Base-by-base conservation (phyloP, 2,888 invertebrate genomes). In the Agrochola lychnidis region DNA sequence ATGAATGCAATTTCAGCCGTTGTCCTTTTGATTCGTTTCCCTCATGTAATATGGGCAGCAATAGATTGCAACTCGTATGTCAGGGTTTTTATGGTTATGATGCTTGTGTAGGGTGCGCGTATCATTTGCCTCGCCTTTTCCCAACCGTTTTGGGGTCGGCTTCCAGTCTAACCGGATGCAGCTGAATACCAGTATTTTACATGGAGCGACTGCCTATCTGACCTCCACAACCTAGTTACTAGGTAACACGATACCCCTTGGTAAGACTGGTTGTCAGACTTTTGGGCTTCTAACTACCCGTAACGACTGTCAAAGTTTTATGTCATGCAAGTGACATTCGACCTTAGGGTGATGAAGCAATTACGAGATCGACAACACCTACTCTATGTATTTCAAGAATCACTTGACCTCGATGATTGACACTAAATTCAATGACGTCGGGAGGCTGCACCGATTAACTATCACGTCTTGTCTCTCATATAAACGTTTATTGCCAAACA, bases 21-120 rank as follows among this genome's bases (percentile, higher is more conserved):
- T 30, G 10, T 51, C 22, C 6, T 70, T 77, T 62, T 70, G 7
- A 63, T 25, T 56, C n/a, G n/a, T 70, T 77, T 53, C 40, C 22
- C 1, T 76, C 10, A 40, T 16, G 53, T 45, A 25, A 30, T 56
- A 56, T 56, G 48, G 25, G 22, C 16, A 40, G 45, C 25, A 61
- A 76, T 62, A 76, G 12, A 76, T 68, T 53, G 48, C 48, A 48
- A 19, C 1, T 16, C 6, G 48, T 16, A 19, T 51, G 22, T 53
- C 22, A 53, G 9, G 22, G 9, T 9, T n/a, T 53, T 53, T n/a
- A 10, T 10, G 53, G 9, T 53, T 53, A 4, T 53, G 7, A 51
- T 19, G 6, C 7, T 51, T 19, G 4, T 53, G 22, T 22, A 22
- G 0, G 22, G 9, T 16, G n/a, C 2, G n/a, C 16, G 19, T 19